Percentiles rank a stretch among this genome's conserved stretches.
Evolutionary conservation across 2,888 invertebrate species (phyloP).

Genomic region (Bugula neritina): DNA sequence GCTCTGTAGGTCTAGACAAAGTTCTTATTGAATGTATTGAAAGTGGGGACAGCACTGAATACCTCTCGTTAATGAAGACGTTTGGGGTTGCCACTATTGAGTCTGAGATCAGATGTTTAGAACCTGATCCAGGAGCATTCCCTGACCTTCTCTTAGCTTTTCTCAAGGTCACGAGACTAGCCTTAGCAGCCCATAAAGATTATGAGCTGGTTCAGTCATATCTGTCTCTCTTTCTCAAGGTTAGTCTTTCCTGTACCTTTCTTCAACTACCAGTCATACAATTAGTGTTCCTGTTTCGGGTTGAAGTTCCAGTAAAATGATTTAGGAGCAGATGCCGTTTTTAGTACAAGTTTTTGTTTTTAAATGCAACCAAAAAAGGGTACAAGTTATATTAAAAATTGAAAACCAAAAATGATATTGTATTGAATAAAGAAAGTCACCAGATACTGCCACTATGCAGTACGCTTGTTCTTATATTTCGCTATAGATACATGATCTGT

Average conservation of each 20-base stretch:
- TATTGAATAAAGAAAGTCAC: too few relatives aligned
- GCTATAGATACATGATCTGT: too few relatives aligned
- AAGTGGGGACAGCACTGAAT: neutral
- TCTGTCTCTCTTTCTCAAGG: constrained; percentile 77
- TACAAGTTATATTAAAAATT: too few relatives aligned
- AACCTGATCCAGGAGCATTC: constrained; percentile 69
- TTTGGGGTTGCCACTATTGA: constrained; percentile 80
- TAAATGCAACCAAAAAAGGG: too few relatives aligned
- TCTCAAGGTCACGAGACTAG: constrained; percentile 65
- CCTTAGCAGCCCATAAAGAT: constrained; percentile 69
- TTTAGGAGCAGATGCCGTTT: too few relatives aligned
- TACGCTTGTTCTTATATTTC: too few relatives aligned
- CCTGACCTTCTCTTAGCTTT: constrained; percentile 69
- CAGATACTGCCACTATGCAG: too few relatives aligned
- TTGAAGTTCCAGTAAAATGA: too few relatives aligned
- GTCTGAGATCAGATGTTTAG: constrained; percentile 74
- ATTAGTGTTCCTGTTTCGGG: too few relatives aligned
- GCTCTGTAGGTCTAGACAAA: constrained; percentile 11
- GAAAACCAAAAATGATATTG: too few relatives aligned
- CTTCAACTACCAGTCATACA: too few relatives aligned
- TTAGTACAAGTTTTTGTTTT: too few relatives aligned
- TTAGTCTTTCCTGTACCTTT: constrained; percentile 35
- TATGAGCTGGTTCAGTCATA: constrained; percentile 89
- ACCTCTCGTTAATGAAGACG: constrained; percentile 57
- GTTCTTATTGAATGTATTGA: constrained; percentile 14